Percentiles rank a stretch among this genome's conserved stretches.
phyloP scores from a whole-genome alignment of 2,113 vertebrate genomes.

The Ia io region DNA sequence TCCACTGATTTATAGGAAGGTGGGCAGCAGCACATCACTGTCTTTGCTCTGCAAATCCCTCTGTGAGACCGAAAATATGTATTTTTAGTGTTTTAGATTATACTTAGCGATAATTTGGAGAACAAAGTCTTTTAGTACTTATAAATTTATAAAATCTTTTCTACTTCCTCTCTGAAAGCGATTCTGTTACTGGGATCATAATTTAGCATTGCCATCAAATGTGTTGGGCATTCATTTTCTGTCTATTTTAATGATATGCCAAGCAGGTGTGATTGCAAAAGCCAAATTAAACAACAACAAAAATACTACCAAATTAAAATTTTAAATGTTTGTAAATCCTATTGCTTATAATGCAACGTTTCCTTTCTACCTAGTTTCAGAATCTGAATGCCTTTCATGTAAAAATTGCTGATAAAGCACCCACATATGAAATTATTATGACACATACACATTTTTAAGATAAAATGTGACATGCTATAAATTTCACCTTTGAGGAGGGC shows the following conservation, averaged over 20 bases:
- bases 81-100: slow-evolving; percentile 20
- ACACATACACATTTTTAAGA: slow-evolving; percentile 66
- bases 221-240: neutral
- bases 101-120: neutral
- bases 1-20: neutral
- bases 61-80: neutral
- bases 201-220: neutral
- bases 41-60: neutral
- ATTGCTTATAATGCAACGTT: neutral
- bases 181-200: neutral
- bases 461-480: slow-evolving; percentile 63
- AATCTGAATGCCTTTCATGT: slow-evolving; percentile 29
- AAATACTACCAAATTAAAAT: neutral
- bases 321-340: neutral
- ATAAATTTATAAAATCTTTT: neutral
- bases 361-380: neutral
- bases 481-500: slow-evolving; percentile 64
- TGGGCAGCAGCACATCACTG: neutral
- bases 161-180: neutral
- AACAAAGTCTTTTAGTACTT: neutral
- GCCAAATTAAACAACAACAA: neutral
- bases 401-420: slow-evolving; percentile 67
- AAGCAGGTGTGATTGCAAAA: slow-evolving; percentile 12
- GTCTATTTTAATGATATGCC: neutral
- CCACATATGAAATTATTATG: slow-evolving; percentile 61